Evolutionary conservation across 2,797 vertebrate species (phyloP), one percentile per base, ranked within the genome.

Genomic region (Lycodopsis pacificus): DNA sequence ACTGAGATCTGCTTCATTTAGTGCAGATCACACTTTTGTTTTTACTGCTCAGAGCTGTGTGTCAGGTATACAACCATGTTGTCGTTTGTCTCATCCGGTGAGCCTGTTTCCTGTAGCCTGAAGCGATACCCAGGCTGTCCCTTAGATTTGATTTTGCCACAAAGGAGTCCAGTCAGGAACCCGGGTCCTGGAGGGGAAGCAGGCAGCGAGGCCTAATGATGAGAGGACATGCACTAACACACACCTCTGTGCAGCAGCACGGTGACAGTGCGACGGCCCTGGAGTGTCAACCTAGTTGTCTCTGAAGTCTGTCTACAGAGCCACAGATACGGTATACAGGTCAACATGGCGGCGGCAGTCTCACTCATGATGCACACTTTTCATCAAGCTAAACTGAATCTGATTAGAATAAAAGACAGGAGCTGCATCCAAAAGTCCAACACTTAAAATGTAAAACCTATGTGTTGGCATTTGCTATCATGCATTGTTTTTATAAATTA

Each of bases 211-310:
- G 76, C 86, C 87, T 92, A 89, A 91, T 89, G 85, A 92, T 86
- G 86, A 90, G 86, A 81, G 81, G 59, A 77, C 76, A 61, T 56
- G 65, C 67, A 72, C 40, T 30, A 19, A 46, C 62, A 64, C 51
- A 73, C 67, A 71, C 78, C 57, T 79, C 67, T 81, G 71, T 80
- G 77, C 71, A 56, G 77, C 80, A 73, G 62, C 62, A 51, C n/a
- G n/a, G 53, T 84, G 81, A 87, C 77, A 83, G 70, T 59, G 53
- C 64, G 75, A 85, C 84, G 86, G 72, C 92, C 86, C 90, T 84
- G 48, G 76, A 88, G 89, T 90, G 83, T 89, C 88, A 93, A 88
- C 87, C 88, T 75, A 88, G 66, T 92, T 91, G 89, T 88, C 85
- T 89, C 84, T 81, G 71, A 91, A 86, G 86, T 89, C 68, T 86